Base-by-base conservation (phyloP, 2,888 invertebrate species). In the Smittia aterrima region DNA sequence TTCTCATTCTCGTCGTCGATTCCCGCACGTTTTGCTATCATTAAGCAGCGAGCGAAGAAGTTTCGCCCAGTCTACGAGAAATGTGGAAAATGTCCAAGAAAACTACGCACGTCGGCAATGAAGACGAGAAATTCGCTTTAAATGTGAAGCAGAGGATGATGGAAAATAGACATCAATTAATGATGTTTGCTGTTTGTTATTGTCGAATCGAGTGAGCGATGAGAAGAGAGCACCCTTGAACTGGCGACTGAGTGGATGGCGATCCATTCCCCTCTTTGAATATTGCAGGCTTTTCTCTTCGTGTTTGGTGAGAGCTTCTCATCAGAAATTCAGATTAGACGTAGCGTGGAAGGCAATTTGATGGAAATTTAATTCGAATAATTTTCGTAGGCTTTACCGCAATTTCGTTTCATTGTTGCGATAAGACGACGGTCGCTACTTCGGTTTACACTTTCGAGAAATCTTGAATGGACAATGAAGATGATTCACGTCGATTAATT, bases 151-250 rank as follows among this genome's bases (percentile, higher is more conserved):
- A 58, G 58, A 58, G n/a, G 20, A 66, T 32, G 24, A 67, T 40
- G 67, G 20, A 67, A 67, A 67, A 47, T 67, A 67, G 67, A 67
- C 47, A 24, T 24, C 41, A 67, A 67, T 67, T 67, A 47, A 41
- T 24, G 67, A 24, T 64, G 7, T 64, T 58, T 58, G n/a, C 27
- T 27, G 25, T 64, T 27, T 64, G n/a, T 27, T 64, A 13, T 25
- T 64, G 64, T 25, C 27, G 20, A 58, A 18, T 1, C 22, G 18
- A 58, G 47, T 47, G 47, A 58, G 58, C 22, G 9, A 22, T 58
- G 22, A 13, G n/a, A 18, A 18, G 13, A 22, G 18, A 58, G 64
- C 25, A 64, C 64, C 64, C 64, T 64, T 64, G 64, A 64, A 64
- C 64, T 47, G 18, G n/a, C n/a, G n/a, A 4, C 53, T 64, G 27